Conservation (phyloP, 2,113 vertebrate genomes). For the Myrmecobius fasciatus region DNA sequence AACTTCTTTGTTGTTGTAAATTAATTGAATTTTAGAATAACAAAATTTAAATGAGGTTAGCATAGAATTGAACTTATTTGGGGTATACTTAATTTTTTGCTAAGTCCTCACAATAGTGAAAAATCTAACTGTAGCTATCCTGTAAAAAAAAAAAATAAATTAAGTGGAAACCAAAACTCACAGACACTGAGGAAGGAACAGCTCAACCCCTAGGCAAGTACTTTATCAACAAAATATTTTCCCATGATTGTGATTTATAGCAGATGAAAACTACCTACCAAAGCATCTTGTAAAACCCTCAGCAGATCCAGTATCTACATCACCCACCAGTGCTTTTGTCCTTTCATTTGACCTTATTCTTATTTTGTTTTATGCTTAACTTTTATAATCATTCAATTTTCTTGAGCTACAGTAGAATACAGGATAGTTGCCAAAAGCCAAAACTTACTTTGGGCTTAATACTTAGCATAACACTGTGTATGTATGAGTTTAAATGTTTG, state of each 20-base stretch:
- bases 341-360: neutral
- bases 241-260: constrained; percentile 69
- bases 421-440: neutral
- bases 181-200: constrained; percentile 64
- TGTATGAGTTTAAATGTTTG: neutral
- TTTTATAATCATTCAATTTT: neutral
- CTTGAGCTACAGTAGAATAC: neutral
- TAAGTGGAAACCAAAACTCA: constrained; percentile 26
- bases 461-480: neutral
- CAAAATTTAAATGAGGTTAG: constrained; percentile 55
- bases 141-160: constrained; percentile 47
- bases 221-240: constrained; percentile 65
- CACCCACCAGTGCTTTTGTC: neutral
- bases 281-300: neutral
- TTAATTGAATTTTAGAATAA: constrained; percentile 70
- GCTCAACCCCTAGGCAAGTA: constrained; percentile 68
- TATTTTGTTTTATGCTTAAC: neutral
- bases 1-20: constrained; percentile 44
- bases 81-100: constrained; percentile 65
- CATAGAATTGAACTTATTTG: constrained; percentile 66
- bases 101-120: constrained; percentile 62
- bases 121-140: constrained; percentile 63
- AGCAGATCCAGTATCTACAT: neutral
- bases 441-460: neutral
- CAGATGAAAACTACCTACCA: constrained; percentile 58